Percentiles rank a stretch among this genome's conserved stretches.
phyloP scores from a whole-genome alignment of 2,797 vertebrate species.

The Mastacembelus armatus region DNA sequence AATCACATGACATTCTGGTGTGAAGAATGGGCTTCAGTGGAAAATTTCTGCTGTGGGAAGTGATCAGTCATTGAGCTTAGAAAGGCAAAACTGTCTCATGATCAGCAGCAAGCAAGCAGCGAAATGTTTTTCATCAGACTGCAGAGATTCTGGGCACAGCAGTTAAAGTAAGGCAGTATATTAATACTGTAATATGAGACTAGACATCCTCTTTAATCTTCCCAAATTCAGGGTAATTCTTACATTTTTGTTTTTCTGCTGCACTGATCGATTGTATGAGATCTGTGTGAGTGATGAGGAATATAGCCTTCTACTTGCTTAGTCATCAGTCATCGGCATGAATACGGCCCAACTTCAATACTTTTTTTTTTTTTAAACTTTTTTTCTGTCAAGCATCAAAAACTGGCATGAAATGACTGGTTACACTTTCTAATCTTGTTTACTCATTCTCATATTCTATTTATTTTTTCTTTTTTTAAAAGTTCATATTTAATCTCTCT shows the following conservation, averaged over 20 bases:
- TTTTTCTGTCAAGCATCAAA: background rate
- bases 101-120: too few relatives aligned
- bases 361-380: background rate
- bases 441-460: background rate
- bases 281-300: background rate
- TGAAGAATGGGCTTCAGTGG: slow-evolving; percentile 11
- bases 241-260: background rate
- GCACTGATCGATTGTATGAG: background rate
- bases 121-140: slow-evolving; percentile 2
- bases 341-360: background rate
- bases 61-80: slow-evolving; percentile 2
- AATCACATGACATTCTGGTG: slow-evolving; percentile 7
- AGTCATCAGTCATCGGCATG: slow-evolving; percentile 4
- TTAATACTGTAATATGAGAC: slow-evolving; percentile 1
- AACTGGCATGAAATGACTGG: background rate
- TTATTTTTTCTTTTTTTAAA: background rate
- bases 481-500: slow-evolving; percentile 35
- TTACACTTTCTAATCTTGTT: background rate
- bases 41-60: too few relatives aligned
- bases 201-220: background rate
- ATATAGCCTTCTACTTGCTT: background rate
- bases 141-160: background rate
- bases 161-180: background rate
- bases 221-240: background rate
- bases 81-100: too few relatives aligned